phyloP scores from a whole-genome alignment of 2,888 invertebrate genomes.

The Spicauda simplicius region DNA sequence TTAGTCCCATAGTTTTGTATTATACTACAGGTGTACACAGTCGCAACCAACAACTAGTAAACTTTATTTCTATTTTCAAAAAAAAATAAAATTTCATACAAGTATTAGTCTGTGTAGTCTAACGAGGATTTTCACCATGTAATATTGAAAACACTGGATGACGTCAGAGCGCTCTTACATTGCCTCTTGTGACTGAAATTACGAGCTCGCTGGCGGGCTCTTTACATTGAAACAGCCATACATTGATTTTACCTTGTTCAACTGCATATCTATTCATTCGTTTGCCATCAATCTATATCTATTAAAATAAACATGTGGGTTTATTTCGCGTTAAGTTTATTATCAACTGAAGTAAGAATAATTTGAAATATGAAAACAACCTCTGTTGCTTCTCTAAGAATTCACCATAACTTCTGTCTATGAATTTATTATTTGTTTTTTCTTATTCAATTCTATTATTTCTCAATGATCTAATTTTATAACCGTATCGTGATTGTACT shows the following conservation, averaged over 20 bases:
- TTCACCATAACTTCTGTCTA: no score
- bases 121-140: slow-evolving; percentile 26
- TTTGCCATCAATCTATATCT: not conserved
- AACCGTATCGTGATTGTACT: not conserved
- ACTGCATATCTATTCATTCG: slow-evolving; percentile 3
- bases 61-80: not conserved
- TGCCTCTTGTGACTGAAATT: slow-evolving; percentile 31
- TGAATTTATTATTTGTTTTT: no score
- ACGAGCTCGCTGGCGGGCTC: slow-evolving; percentile 25
- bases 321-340: not conserved
- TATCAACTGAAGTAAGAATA: not conserved
- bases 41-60: no score
- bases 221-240: slow-evolving; percentile 29
- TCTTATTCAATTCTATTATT: no score
- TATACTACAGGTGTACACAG: no score
- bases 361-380: no score
- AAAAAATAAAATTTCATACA: no score
- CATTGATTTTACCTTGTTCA: slow-evolving; percentile 26
- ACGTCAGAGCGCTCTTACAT: slow-evolving; percentile 32
- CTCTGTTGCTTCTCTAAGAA: no score
- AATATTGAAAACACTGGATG: slow-evolving; percentile 26
- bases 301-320: not conserved
- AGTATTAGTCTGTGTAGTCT: not conserved
- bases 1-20: no score
- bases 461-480: no score